Evolutionary conservation across 2,888 invertebrate genomes (phyloP).

Genomic region (Caradrina kadenii): DNA sequence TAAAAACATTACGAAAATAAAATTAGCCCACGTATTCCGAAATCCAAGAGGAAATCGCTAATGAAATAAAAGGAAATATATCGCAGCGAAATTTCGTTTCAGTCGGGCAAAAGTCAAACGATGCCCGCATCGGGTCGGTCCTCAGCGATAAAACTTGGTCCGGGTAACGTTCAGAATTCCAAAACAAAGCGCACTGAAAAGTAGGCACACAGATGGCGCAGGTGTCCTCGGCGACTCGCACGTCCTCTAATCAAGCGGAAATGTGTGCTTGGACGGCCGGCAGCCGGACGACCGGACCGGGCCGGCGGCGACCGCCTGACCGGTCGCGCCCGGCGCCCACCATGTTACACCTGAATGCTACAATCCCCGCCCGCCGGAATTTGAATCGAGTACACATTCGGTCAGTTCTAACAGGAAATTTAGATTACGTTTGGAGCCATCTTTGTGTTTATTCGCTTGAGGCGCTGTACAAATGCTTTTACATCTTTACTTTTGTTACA

Average conservation of each 20-base stretch:
- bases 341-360: slow-evolving; percentile 70
- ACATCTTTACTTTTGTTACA: slow-evolving; percentile 58
- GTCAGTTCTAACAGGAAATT: slow-evolving; percentile 77
- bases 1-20: slow-evolving; percentile 48
- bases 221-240: slow-evolving; percentile 83
- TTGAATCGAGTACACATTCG: slow-evolving; percentile 77
- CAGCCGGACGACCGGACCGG: slow-evolving; percentile 71
- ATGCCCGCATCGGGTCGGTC: slow-evolving; percentile 79
- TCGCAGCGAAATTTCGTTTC: slow-evolving; percentile 68
- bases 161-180: slow-evolving; percentile 76
- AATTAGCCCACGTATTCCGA: slow-evolving; percentile 43
- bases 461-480: slow-evolving; percentile 62
- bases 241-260: slow-evolving; percentile 89
- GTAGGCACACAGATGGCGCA: slow-evolving; percentile 81
- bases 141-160: slow-evolving; percentile 83
- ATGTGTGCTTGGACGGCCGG: slow-evolving; percentile 83
- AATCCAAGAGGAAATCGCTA: slow-evolving; percentile 57
- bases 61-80: slow-evolving; percentile 65
- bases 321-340: slow-evolving; percentile 46
- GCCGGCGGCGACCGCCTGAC: slow-evolving; percentile 56
- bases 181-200: slow-evolving; percentile 86
- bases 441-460: slow-evolving; percentile 73
- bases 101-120: slow-evolving; percentile 77
- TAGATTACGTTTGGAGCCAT: slow-evolving; percentile 71
- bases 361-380: slow-evolving; percentile 71